Conservation (phyloP, 1,140 invertebrate genomes). For the Hyposmocoma kahamanoa region DNA sequence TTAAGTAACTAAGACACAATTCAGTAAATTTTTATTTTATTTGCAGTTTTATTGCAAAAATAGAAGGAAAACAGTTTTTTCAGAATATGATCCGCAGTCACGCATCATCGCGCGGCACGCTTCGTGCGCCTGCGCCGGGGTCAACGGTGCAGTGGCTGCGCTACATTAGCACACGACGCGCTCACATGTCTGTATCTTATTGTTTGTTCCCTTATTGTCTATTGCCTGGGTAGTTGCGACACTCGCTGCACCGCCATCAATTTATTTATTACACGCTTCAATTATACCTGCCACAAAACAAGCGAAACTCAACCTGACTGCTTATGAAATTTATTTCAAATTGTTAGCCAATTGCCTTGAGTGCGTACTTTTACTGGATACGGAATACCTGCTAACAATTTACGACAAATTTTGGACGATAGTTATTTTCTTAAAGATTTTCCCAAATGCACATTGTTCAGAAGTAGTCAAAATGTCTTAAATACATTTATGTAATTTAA, state of each 20-base stretch:
- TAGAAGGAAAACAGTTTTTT: neutral
- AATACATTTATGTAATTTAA: too few species aligned
- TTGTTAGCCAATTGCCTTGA: neutral
- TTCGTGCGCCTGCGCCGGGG: neutral
- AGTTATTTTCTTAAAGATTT: too few species aligned
- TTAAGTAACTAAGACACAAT: too few species aligned
- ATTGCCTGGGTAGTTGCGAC: neutral
- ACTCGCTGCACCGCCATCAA: neutral
- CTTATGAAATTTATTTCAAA: slow-evolving; percentile 1
- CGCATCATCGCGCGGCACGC: too few species aligned
- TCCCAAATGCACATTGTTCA: too few species aligned
- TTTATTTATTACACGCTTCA: slow-evolving; percentile 1
- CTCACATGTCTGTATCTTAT: neutral
- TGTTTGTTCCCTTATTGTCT: neutral
- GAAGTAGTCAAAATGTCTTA: too few species aligned
- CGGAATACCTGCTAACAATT: too few species aligned
- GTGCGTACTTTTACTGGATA: too few species aligned
- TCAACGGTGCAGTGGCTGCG: neutral
- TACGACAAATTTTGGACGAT: too few species aligned
- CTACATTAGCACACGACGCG: neutral
- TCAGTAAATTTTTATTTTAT: too few species aligned
- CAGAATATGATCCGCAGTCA: neutral
- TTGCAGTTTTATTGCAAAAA: neutral
- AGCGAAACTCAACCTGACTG: neutral
- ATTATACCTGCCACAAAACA: slow-evolving; percentile 1